A percentile compares a stretch with the other conserved stretches of the same genome.
Evolutionary conservation across 2,797 vertebrate genomes (phyloP).

Genomic region (Rhynchonycteris naso): DNA sequence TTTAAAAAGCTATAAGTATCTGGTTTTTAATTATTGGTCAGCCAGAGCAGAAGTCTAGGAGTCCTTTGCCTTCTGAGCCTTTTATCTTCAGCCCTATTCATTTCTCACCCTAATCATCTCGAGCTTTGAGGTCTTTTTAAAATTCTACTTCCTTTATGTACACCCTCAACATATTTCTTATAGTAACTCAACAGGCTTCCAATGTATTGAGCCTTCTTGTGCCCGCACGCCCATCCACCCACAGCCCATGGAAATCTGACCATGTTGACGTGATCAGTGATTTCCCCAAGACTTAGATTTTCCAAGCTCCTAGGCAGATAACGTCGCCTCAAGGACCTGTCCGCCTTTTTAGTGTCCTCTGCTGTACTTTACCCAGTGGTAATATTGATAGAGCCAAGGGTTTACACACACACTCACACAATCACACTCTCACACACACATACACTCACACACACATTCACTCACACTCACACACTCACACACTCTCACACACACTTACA

Average conservation of each 20-base stretch:
- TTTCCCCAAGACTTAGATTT: not conserved
- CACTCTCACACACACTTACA: not conserved
- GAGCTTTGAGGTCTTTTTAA: not conserved
- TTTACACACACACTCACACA: not conserved
- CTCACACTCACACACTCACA: too few relatives aligned
- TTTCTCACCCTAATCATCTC: not conserved
- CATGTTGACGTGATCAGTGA: not conserved
- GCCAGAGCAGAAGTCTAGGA: not conserved
- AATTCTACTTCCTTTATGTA: not conserved
- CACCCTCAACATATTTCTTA: not conserved
- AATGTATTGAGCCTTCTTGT: not conserved
- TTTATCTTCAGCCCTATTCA: rapidly evolving
- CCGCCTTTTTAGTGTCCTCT: not conserved
- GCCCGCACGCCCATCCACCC: not conserved
- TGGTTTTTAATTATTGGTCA: not conserved
- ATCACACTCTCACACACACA: too few relatives aligned
- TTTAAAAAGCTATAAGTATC: not conserved
- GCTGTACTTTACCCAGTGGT: not conserved
- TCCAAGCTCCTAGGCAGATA: not conserved
- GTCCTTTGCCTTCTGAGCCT: not conserved
- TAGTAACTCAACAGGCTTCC: not conserved
- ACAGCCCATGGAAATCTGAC: not conserved
- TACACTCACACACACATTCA: not conserved
- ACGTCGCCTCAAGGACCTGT: too few relatives aligned
- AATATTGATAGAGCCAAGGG: not conserved